phyloP scores from a whole-genome alignment of 2,888 invertebrate species.

The Gerris lacustris region DNA sequence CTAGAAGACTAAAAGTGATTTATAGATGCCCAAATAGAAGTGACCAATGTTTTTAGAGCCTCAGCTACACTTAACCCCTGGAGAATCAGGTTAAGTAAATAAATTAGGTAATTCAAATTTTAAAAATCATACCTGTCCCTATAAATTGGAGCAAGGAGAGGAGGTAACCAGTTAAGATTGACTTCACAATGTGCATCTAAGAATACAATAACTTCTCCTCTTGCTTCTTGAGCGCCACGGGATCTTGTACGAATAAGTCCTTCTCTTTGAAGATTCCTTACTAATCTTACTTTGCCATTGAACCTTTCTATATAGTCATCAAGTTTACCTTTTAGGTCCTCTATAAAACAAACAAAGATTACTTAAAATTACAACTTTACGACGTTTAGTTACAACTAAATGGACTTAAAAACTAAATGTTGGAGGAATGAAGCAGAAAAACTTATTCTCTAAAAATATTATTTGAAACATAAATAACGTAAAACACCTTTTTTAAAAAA shows the following conservation, averaged over 20 bases:
- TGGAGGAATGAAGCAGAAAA: too few relatives aligned
- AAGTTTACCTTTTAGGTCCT: conserved; percentile 67
- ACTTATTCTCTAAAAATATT: too few relatives aligned
- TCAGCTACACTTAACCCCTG: too few relatives aligned
- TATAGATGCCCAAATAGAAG: too few relatives aligned
- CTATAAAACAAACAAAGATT: conserved; percentile 37
- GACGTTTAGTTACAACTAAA: not conserved
- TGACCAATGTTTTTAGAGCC: too few relatives aligned
- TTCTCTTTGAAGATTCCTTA: conserved; percentile 77
- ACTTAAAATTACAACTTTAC: not conserved
- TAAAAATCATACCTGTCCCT: conserved; percentile 46
- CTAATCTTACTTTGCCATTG: conserved; percentile 76
- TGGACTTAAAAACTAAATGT: not conserved
- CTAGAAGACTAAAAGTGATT: too few relatives aligned
- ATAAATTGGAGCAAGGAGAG: conserved; percentile 86
- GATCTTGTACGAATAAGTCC: conserved; percentile 89
- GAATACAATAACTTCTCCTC: conserved; percentile 91
- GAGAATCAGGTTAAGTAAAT: too few relatives aligned
- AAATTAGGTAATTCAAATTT: too few relatives aligned
- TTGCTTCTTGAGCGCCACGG: conserved; percentile 78
- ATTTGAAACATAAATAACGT: too few relatives aligned
- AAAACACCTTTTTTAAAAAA: too few relatives aligned
- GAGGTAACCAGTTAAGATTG: conserved; percentile 92
- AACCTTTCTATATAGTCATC: conserved; percentile 76
- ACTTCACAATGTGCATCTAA: conserved; percentile 98